Percentiles rank a stretch among this genome's conserved stretches.
These are phyloP conservation scores for Carapus acus DNA, from an alignment of 2,797 vertebrate species.

Conservation along the genomic window DNA sequence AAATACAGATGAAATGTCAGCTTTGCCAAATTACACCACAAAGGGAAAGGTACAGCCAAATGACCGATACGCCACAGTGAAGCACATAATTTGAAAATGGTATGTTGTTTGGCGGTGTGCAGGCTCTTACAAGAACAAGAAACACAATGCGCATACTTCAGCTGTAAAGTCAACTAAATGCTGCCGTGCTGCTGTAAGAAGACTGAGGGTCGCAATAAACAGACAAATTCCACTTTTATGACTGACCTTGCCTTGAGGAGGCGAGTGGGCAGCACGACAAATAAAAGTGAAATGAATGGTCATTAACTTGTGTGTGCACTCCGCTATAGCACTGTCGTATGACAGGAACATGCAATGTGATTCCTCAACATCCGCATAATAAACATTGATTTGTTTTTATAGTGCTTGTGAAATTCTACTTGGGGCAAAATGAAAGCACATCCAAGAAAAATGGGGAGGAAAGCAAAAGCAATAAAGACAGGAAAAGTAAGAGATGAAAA, in stretches of 20 bases:
- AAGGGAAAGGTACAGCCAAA: not conserved
- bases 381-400: constrained; percentile 52
- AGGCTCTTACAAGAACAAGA: not conserved
- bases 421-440: constrained; percentile 46
- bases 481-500: constrained; percentile 13
- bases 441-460: constrained; percentile 24
- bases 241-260: constrained; percentile 13
- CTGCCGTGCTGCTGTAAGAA: not conserved
- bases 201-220: not conserved
- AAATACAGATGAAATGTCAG: not conserved
- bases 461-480: no score
- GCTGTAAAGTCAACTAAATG: constrained; percentile 7
- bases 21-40: not conserved
- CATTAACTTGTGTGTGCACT: not conserved
- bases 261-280: constrained; percentile 22
- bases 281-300: constrained; percentile 10
- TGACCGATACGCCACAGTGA: not conserved
- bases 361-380: constrained; percentile 41
- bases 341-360: constrained; percentile 45
- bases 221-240: constrained; percentile 4
- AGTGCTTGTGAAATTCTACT: constrained; percentile 56
- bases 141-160: no score
- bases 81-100: no score
- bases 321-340: constrained; percentile 5
- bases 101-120: not conserved